Base-by-base conservation (phyloP, 2,888 invertebrate species). In the Dryobotodes eremita region DNA sequence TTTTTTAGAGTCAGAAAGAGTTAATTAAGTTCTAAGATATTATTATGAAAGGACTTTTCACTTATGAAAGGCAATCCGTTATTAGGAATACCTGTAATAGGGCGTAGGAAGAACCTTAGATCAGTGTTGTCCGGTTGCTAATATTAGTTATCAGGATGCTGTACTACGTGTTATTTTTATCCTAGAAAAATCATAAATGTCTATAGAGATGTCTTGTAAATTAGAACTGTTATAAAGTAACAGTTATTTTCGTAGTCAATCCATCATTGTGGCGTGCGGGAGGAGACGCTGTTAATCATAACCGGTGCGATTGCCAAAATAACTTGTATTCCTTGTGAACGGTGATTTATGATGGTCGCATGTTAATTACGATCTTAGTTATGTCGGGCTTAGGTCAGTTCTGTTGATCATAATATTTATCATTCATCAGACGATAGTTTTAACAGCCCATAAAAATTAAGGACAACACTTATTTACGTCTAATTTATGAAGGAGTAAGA, bases 281-380 rank as follows among this genome's bases (percentile, higher is more conserved):
- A 91, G 92, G 94, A 94, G 88, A 89, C 88, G 87, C 82, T 88
- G 92, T 92, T 91, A 90, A 91, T 93, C 92, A 93, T 90, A 94
- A 92, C 90, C 74, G 92, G 88, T 89, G 88, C 92, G 91, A 96
- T 95, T 95, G 96, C 95, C 96, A 96, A 96, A 96, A 95, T 95
- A 95, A 95, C 95, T 93, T 92, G 94, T 95, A 93, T 93, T 93
- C 92, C 91, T 93, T 92, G 91, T 92, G 91, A 91, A 89, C 87
- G 86, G 88, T 95, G 95, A 95, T 95, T 95, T 94, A 95, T 94
- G 91, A 89, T 89, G 89, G 57, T 46, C 87, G 88, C 88, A 92
- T 92, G 93, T 91, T 95, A 94, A 95, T 95, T 94, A 94, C 85
- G 88, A 88, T 90, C 87, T 91, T 91, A 89, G 89, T 90, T 90